These are phyloP conservation scores for Candidula unifasciata DNA, from an alignment of 2,888 invertebrate genomes.

Conservation along the genomic window DNA sequence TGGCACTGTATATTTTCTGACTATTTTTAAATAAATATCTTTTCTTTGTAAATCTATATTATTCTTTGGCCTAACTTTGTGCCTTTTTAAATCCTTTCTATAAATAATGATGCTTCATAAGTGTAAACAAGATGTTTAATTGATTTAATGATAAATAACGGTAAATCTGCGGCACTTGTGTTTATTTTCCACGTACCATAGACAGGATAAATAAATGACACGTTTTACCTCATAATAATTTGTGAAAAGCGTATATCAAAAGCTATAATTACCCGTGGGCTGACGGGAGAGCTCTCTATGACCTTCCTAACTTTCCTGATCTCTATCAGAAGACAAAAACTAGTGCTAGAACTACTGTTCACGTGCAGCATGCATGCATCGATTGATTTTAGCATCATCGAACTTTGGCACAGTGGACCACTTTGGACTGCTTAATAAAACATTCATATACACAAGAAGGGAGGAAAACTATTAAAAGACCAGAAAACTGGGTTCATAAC, in stretches of 20 bases:
- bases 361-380: neutral
- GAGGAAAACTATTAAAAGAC: neutral
- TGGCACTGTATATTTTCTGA: conserved; percentile 28
- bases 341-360: neutral
- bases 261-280: neutral
- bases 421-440: neutral
- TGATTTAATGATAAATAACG: no score
- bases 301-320: neutral
- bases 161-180: no score
- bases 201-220: no score
- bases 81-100: neutral
- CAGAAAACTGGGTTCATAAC: neutral
- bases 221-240: no score
- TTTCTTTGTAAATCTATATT: no score
- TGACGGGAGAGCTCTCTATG: neutral
- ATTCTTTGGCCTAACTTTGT: neutral
- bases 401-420: neutral
- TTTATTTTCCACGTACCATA: no score
- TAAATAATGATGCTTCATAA: no score
- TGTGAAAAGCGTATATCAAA: neutral
- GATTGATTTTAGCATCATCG: neutral
- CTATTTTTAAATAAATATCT: no score
- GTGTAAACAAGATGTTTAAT: no score
- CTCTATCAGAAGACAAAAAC: neutral
- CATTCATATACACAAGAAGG: no score